Percentiles rank a stretch among this genome's conserved stretches.
These are phyloP conservation scores for Hephaestus fuliginosus DNA, from an alignment of 2,797 vertebrate genomes.

Conservation along the genomic window DNA sequence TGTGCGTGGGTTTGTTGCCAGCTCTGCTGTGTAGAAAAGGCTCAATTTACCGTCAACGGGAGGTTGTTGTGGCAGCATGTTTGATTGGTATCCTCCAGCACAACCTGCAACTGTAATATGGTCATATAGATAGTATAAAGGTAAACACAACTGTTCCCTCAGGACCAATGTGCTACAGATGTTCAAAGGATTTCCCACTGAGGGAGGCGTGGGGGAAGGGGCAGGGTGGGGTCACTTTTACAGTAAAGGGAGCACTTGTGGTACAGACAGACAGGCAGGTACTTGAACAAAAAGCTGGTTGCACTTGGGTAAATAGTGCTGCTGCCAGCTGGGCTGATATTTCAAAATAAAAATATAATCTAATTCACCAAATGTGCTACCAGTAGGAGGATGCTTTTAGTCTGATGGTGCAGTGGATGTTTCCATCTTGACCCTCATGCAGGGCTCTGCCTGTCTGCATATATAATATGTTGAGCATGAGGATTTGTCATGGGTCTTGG, in stretches of 20 bases:
- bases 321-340: slow-evolving; percentile 45
- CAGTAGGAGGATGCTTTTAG: slow-evolving; percentile 43
- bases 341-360: slow-evolving; percentile 32
- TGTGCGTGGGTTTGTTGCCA: slow-evolving; percentile 40
- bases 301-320: slow-evolving; percentile 51
- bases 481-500: slow-evolving; percentile 6
- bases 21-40: slow-evolving; percentile 32
- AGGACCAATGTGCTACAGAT: slow-evolving; percentile 66
- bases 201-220: slow-evolving; percentile 37
- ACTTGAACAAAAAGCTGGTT: slow-evolving; percentile 60
- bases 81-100: slow-evolving; percentile 75
- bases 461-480: slow-evolving; percentile 12
- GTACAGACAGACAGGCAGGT: slow-evolving; percentile 44
- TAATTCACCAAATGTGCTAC: slow-evolving; percentile 27
- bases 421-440: slow-evolving; percentile 26
- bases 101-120: slow-evolving; percentile 69
- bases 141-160: slow-evolving; percentile 75
- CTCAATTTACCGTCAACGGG: slow-evolving; percentile 66
- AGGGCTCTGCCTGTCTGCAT: slow-evolving; percentile 11
- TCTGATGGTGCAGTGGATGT: slow-evolving; percentile 31
- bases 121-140: slow-evolving; percentile 70
- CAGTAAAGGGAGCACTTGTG: slow-evolving; percentile 41
- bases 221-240: slow-evolving; percentile 54
- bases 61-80: slow-evolving; percentile 70
- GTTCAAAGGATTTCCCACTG: slow-evolving; percentile 62